These are phyloP conservation scores for Dromococcyx pavoninus DNA, from an alignment of 2,797 vertebrate genomes.

Conservation along the genomic window DNA sequence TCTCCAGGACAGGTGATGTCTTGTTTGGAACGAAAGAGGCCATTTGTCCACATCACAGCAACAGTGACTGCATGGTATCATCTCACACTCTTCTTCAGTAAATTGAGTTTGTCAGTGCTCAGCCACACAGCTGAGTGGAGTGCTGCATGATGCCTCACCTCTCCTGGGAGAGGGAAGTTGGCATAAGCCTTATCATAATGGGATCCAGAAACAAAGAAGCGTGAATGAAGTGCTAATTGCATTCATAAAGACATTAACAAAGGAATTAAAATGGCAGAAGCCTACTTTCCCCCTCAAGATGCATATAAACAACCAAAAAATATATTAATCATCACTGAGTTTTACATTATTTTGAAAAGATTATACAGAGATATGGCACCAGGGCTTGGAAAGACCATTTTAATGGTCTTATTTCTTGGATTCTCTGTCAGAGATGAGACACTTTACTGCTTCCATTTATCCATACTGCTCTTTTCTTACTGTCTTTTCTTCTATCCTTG, in stretches of 20 bases:
- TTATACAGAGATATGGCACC: background rate
- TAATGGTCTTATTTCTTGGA: background rate
- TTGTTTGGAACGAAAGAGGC: slow-evolving; percentile 47
- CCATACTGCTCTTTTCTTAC: background rate
- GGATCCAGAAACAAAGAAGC: slow-evolving; percentile 81
- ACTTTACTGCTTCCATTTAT: background rate
- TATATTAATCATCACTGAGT: slow-evolving; percentile 20
- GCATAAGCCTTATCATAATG: slow-evolving; percentile 75
- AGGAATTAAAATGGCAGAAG: slow-evolving; percentile 78
- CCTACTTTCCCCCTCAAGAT: slow-evolving; percentile 61
- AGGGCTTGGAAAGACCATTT: background rate
- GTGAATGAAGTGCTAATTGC: slow-evolving; percentile 83
- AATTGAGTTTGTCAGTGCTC: slow-evolving; percentile 82
- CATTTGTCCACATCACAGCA: slow-evolving; percentile 53
- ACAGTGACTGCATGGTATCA: slow-evolving; percentile 26
- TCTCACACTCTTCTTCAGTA: slow-evolving; percentile 50
- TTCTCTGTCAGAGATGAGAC: background rate
- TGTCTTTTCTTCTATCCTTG: background rate
- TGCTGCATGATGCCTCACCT: slow-evolving; percentile 60
- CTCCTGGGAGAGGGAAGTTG: slow-evolving; percentile 73
- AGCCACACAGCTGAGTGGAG: slow-evolving; percentile 73
- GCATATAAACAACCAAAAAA: slow-evolving; percentile 47
- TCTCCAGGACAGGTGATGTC: slow-evolving; percentile 28
- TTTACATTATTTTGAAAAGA: background rate
- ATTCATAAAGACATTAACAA: slow-evolving; percentile 83